Base-by-base conservation (phyloP, 2,888 invertebrate species). In the Maniola hyperantus region DNA sequence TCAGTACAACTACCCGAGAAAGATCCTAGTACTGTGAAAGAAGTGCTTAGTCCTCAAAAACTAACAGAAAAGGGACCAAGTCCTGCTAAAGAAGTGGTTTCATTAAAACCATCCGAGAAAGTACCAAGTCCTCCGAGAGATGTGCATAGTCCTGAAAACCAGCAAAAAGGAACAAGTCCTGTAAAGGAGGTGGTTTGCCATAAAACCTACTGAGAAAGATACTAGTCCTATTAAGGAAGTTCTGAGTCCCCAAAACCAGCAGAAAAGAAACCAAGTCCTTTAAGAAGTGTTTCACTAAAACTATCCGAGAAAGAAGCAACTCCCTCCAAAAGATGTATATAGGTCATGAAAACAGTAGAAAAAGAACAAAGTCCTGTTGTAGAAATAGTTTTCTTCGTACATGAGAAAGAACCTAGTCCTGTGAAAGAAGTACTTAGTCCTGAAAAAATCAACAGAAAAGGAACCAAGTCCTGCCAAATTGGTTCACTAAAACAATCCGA, bases 21-120 rank as follows among this genome's bases (percentile, higher is more conserved):
- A 34, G 65, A 36, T 33, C 57, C 67, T 0, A 73, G 64, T 13
- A 67, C 65, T 6, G 51, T 54, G 2, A 42, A 64, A 58, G 66
- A 71, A 8, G 18, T 46, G 0, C 4, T 0, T 0, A 5, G 4
- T n/a, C n/a, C n/a, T 5, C 5, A 4, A 15, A 46, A n/a, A n/a
- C 15, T 6, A 46, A 1, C 6, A 15, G 13, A 6, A 7, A 54
- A 34, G n/a, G 18, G 15, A 18, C 8, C 33, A 18, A 53, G 10
- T 18, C 53, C 42, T 2, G 18, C 11, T 1, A 20, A 55, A 8
- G 44, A 46, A 8, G 18, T 4, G 2, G 11, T 6, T 0, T 7
- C 15, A 4, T 42, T 6, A 6, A 20, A 57, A 20, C 13, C 13
- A 0, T 8, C 7, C 0, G 36, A 55, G 0, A 68, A 51, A 6